phyloP scores from a whole-genome alignment of 2,888 invertebrate species.

The Hemicrepidius hirtus region DNA sequence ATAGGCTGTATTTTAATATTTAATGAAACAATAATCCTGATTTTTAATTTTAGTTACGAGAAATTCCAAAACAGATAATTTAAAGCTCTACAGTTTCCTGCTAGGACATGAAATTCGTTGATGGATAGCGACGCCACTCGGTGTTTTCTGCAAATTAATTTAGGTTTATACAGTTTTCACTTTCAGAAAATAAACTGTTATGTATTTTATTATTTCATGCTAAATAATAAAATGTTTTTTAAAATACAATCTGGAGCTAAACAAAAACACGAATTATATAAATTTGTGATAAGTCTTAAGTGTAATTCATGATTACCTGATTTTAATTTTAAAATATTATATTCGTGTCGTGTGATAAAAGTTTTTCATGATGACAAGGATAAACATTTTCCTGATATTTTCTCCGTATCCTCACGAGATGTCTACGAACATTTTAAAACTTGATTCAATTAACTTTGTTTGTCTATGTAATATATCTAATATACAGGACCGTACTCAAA shows the following conservation, averaged over 20 bases:
- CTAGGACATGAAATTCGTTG: not conserved
- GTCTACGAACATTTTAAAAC: slow-evolving; percentile 19
- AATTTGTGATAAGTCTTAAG: no score
- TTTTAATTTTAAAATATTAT: no score
- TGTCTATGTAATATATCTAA: slow-evolving; percentile 3
- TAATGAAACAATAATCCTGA: no score
- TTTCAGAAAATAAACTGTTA: not conserved
- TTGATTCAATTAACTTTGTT: slow-evolving; percentile 15
- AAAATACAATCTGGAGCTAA: no score
- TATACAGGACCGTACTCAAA: slow-evolving; percentile 10
- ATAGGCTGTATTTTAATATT: no score
- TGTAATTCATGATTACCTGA: no score
- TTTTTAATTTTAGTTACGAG: no score
- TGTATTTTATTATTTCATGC: no score
- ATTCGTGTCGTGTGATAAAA: not conserved
- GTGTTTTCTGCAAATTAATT: not conserved
- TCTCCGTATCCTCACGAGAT: slow-evolving; percentile 22
- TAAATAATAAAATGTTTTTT: no score
- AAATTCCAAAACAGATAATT: not conserved
- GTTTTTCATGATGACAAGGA: slow-evolving; percentile 3
- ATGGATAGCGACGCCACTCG: slow-evolving; percentile 24
- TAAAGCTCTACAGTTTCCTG: not conserved
- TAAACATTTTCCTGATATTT: slow-evolving; percentile 5
- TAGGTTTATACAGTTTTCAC: slow-evolving; percentile 13
- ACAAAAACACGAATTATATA: no score